phyloP scores from a whole-genome alignment of 1,140 invertebrate species.

The Hylyphantes graminicola region DNA sequence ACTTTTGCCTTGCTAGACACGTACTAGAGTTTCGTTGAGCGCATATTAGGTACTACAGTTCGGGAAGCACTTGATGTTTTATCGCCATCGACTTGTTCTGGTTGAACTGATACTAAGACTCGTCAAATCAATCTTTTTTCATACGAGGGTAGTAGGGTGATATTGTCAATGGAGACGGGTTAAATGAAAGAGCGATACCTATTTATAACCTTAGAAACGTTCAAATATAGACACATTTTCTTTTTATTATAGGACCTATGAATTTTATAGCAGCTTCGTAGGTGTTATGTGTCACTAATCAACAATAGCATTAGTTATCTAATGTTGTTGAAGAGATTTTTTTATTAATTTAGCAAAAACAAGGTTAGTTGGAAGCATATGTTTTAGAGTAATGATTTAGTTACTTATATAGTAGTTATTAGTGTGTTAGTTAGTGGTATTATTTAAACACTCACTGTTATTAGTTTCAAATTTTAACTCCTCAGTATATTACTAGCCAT shows the following conservation, averaged over 20 bases:
- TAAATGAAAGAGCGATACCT: conserved; percentile 8
- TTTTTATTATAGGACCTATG: not conserved
- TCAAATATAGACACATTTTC: conserved; percentile 18
- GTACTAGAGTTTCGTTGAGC: conserved; percentile 27
- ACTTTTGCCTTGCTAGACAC: conserved; percentile 26
- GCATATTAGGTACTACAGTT: conserved; percentile 15
- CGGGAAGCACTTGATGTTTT: conserved; percentile 29
- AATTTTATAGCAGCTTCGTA: no score
- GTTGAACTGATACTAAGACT: conserved; percentile 30
- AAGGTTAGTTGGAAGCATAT: no score
- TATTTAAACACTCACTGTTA: no score
- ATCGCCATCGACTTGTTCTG: conserved; percentile 4
- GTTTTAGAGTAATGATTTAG: no score
- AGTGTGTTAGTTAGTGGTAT: no score
- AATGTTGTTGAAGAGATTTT: no score
- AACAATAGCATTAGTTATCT: no score
- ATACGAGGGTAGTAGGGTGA: not conserved
- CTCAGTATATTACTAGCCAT: no score
- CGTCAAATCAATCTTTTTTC: conserved; percentile 39
- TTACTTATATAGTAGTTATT: no score
- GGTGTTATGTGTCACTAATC: no score
- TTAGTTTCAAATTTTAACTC: no score
- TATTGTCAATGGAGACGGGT: conserved; percentile 7
- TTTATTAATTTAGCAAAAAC: no score
- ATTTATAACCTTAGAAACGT: not conserved